Evolutionary conservation across 2,888 invertebrate genomes (phyloP).

Genomic region (Empis livida): DNA sequence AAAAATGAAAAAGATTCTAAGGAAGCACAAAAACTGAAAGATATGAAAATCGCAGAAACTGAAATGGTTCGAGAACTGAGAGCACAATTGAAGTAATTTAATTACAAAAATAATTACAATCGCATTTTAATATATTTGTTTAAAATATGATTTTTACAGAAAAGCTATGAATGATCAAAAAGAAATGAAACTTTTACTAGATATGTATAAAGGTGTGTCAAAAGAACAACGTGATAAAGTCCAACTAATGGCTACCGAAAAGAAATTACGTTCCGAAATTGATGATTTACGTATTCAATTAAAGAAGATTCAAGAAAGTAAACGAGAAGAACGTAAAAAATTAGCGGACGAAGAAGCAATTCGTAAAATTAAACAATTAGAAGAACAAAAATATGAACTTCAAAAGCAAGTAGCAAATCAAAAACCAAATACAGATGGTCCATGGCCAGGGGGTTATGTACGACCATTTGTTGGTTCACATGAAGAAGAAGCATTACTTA

Average conservation of each 20-base stretch:
- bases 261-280: slow-evolving; percentile 77
- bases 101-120: background rate
- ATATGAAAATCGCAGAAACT: slow-evolving; percentile 52
- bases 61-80: slow-evolving; percentile 55
- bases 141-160: slow-evolving; percentile 44
- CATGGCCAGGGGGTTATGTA: slow-evolving; percentile 38
- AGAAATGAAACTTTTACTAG: slow-evolving; percentile 83
- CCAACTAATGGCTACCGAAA: slow-evolving; percentile 88
- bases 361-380: slow-evolving; percentile 84
- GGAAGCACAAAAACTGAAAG: slow-evolving; percentile 48
- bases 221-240: slow-evolving; percentile 95
- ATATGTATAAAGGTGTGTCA: slow-evolving; percentile 96
- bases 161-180: slow-evolving; percentile 88
- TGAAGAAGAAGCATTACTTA: slow-evolving; percentile 91
- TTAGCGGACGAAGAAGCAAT: slow-evolving; percentile 90
- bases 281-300: slow-evolving; percentile 78
- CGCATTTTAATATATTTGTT: background rate
- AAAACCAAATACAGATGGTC: slow-evolving; percentile 49
- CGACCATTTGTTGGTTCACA: slow-evolving; percentile 61
- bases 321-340: slow-evolving; percentile 80
- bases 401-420: slow-evolving; percentile 83
- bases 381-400: slow-evolving; percentile 84
- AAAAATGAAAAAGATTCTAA: slow-evolving; percentile 50
- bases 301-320: slow-evolving; percentile 82
- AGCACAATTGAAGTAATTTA: slow-evolving; percentile 72